Evolutionary conservation across 1,140 invertebrate genomes (phyloP), one percentile per base, ranked within the genome.

Genomic region (Trichomalopsis sarcophagae): DNA sequence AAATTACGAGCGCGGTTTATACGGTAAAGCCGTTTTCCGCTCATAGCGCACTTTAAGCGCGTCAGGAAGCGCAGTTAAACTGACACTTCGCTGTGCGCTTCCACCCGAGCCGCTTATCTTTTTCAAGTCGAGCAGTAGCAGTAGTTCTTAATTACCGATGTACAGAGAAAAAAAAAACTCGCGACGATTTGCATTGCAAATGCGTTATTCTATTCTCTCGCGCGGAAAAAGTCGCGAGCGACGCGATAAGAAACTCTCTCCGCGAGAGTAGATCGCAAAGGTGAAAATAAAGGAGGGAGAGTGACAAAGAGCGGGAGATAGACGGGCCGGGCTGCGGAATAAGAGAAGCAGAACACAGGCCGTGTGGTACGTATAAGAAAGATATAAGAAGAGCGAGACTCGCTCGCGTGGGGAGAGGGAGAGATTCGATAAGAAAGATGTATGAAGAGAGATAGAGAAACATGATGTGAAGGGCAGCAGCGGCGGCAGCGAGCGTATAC

Each of bases 381-480:
- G 74, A 76, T 76, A 76, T 47, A 76, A 76, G 40, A 21, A n/a
- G 21, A 75, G 21, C 6, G 69, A 7, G 23, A 44, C 55, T 17
- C 55, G 2, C 47, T 50, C 13, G 47, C 55, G 6, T 17, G 55
- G 6, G 6, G 14, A 55, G 50, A 55, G 10, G 27, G 73, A 17
- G 33, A 66, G 76, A 82, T 82, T 75, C 71, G 82, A 77, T 84
- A 77, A 77, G 82, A 84, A 78, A 69, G 82, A 78, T 78, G 82
- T 77, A 78, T 36, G 74, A 77, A 68, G 74, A 71, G 82, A 84
- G 75, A 84, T 78, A 83, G 73, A 36, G 81, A 76, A 83, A 76
- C 30, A 44, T 76, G 33, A 76, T 83, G 55, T 69, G 74, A 84
- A 84, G 82, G 55, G 74, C 62, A 84, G 27, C 44, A 47, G 68